phyloP scores from a whole-genome alignment of 2,797 vertebrate genomes.

The Hephaestus fuliginosus region DNA sequence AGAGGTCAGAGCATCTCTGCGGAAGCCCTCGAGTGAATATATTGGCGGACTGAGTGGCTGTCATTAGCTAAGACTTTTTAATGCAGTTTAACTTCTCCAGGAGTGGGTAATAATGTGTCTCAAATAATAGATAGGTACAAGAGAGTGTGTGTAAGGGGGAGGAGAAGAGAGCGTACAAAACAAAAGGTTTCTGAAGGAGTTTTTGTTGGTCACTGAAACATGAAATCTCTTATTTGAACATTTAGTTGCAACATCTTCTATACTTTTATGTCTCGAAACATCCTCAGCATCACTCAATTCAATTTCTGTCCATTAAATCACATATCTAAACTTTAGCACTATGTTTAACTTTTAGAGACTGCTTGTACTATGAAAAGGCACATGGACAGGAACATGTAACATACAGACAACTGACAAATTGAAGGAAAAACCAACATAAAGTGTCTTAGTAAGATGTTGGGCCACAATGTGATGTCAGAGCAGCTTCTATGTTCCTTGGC shows the following conservation, averaged over 20 bases:
- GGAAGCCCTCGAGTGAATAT: slow-evolving; percentile 27
- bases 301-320: background rate
- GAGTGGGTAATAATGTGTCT: slow-evolving; percentile 22
- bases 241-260: background rate
- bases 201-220: background rate
- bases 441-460: too few relatives aligned
- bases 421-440: too few relatives aligned
- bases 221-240: background rate
- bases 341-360: background rate
- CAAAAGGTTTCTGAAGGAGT: background rate
- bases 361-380: background rate
- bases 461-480: too few relatives aligned
- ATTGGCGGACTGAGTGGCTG: background rate
- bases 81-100: slow-evolving; percentile 27
- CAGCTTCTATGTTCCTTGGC: too few relatives aligned
- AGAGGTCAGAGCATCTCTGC: slow-evolving; percentile 51
- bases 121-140: background rate
- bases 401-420: too few relatives aligned
- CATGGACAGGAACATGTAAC: background rate
- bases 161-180: background rate
- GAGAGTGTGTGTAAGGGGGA: background rate
- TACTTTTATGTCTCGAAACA: background rate
- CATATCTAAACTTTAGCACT: background rate
- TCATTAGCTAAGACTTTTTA: slow-evolving; percentile 27
- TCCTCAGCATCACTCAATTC: too few relatives aligned